Conservation (phyloP, 2,797 vertebrate genomes). For the Ambastaia sidthimunki region DNA sequence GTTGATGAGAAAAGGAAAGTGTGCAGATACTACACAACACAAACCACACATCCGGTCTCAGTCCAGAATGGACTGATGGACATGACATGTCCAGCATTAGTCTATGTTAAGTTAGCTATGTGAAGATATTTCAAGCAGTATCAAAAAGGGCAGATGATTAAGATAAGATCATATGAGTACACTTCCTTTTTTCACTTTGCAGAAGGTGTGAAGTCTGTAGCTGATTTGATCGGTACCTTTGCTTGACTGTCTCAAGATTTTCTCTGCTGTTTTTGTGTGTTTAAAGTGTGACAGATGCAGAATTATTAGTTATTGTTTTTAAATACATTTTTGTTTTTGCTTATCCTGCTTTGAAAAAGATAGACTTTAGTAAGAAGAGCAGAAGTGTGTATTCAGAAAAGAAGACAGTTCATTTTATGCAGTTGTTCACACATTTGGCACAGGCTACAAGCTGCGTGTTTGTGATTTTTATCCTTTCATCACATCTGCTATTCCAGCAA, state of each 20-base stretch:
- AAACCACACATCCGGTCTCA: neutral
- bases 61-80: neutral
- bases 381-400: too few species aligned
- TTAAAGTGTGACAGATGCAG: conserved; percentile 56
- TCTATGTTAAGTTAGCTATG: neutral
- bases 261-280: conserved; percentile 11
- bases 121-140: conserved; percentile 28
- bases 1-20: neutral
- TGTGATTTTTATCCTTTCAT: neutral
- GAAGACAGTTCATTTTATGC: too few species aligned
- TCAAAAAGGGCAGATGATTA: conserved; percentile 7
- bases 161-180: conserved; percentile 39
- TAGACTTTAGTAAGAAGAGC: too few species aligned
- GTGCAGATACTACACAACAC: neutral
- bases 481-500: neutral
- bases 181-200: conserved; percentile 69
- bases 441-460: neutral
- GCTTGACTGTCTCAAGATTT: conserved; percentile 24
- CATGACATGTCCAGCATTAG: neutral
- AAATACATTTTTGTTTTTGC: too few species aligned
- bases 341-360: too few species aligned
- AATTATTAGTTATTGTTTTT: too few species aligned
- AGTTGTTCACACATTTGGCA: neutral
- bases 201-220: conserved; percentile 70
- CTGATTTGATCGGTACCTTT: conserved; percentile 55